Percentiles rank a stretch among this genome's conserved stretches.
Evolutionary conservation across 2,888 invertebrate species (phyloP).

Genomic region (Aphodius sticticus): DNA sequence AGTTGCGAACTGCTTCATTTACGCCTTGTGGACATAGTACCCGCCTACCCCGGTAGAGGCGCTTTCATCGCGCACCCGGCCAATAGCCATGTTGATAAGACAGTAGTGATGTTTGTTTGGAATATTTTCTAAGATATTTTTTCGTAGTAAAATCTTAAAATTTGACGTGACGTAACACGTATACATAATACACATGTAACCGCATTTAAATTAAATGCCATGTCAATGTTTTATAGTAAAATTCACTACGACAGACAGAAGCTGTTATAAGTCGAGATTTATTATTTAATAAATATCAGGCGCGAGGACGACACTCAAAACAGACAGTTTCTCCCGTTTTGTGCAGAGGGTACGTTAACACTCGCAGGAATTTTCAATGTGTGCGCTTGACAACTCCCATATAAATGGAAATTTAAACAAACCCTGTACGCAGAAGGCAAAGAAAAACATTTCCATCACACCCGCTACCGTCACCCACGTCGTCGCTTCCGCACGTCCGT

Average conservation of each 20-base stretch:
- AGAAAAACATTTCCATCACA: neutral
- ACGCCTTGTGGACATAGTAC: too few relatives aligned
- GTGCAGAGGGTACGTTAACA: neutral
- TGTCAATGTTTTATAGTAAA: too few relatives aligned
- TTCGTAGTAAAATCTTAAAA: too few relatives aligned
- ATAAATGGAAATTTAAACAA: neutral
- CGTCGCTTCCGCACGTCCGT: neutral
- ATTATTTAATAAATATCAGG: neutral
- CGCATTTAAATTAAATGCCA: too few relatives aligned
- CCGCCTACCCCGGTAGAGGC: too few relatives aligned
- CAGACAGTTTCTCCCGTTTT: neutral
- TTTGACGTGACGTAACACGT: too few relatives aligned
- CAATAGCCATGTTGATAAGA: too few relatives aligned
- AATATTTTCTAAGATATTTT: too few relatives aligned
- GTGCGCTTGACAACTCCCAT: neutral
- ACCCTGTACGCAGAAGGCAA: neutral
- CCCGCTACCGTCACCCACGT: neutral
- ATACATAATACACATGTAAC: too few relatives aligned
- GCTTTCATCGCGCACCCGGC: too few relatives aligned
- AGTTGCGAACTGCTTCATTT: too few relatives aligned
- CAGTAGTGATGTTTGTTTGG: too few relatives aligned
- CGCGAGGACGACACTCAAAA: neutral
- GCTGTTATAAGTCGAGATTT: neutral
- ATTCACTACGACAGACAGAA: neutral
- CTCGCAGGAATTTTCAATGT: constrained; percentile 4